phyloP scores from a whole-genome alignment of 2,888 invertebrate species.

The Nephrotoma guestfalica region DNA sequence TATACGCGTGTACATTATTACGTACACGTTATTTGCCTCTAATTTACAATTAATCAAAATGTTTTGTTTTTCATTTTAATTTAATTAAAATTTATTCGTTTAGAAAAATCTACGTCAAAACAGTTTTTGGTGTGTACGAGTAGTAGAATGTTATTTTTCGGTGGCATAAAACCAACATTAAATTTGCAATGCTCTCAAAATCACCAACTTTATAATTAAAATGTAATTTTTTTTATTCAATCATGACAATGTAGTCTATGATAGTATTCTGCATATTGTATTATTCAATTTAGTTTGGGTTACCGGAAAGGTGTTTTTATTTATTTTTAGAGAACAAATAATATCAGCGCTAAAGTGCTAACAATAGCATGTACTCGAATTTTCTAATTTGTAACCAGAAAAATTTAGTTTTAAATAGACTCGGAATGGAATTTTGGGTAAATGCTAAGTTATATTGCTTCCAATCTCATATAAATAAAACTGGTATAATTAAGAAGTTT shows the following conservation, averaged over 20 bases:
- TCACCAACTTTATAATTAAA: not conserved
- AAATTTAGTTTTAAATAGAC: too few relatives aligned
- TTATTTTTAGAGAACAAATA: too few relatives aligned
- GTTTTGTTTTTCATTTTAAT: not conserved
- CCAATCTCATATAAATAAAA: too few relatives aligned
- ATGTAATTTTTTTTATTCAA: not conserved
- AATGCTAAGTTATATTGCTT: too few relatives aligned
- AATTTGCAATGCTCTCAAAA: not conserved
- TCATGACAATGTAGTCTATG: not conserved
- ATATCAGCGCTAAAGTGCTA: too few relatives aligned
- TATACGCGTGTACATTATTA: not conserved
- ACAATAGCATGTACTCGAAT: too few relatives aligned
- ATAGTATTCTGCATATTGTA: too few relatives aligned
- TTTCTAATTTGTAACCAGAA: too few relatives aligned
- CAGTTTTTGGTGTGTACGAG: not conserved
- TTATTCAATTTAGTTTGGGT: too few relatives aligned
- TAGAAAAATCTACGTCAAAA: not conserved
- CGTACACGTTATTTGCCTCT: not conserved
- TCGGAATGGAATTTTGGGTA: too few relatives aligned
- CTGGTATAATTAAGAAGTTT: too few relatives aligned
- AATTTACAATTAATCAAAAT: not conserved
- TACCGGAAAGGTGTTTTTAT: too few relatives aligned
- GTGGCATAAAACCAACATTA: not conserved
- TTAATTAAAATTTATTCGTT: not conserved
- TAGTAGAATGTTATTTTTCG: not conserved